Evolutionary conservation across 2,797 vertebrate species (phyloP).

Genomic region (Acridotheres tristis): DNA sequence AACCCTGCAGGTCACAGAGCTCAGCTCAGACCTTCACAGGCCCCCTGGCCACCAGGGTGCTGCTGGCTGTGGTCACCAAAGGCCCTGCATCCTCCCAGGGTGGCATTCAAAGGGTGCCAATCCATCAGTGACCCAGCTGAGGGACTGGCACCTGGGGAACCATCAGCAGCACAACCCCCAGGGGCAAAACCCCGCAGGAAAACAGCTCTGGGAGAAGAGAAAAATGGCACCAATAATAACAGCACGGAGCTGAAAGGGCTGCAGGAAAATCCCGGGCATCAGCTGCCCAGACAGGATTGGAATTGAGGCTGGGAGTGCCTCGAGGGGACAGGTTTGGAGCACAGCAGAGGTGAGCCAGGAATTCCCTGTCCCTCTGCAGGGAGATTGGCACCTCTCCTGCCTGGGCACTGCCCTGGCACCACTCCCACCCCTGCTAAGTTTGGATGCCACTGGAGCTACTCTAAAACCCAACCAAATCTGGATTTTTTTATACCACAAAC

Average conservation of each 20-base stretch:
- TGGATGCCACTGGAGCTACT: rapidly evolving
- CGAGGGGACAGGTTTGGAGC: background rate
- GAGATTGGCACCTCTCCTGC: background rate
- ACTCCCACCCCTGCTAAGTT: background rate
- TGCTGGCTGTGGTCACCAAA: background rate
- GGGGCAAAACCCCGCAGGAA: background rate
- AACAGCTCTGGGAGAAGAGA: background rate
- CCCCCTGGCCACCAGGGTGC: rapidly evolving
- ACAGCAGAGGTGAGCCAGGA: background rate
- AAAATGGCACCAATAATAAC: rapidly evolving
- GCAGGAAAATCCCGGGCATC: background rate
- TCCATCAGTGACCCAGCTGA: rapidly evolving
- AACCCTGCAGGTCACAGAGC: background rate
- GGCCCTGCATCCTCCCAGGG: background rate
- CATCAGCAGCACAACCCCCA: background rate
- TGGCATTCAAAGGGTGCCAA: background rate
- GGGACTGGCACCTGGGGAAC: background rate
- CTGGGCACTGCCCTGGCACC: background rate
- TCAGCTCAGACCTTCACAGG: background rate
- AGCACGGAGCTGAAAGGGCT: background rate
- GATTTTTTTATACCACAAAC: rapidly evolving
- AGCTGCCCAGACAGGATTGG: background rate
- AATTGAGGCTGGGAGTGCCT: background rate
- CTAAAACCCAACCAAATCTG: background rate
- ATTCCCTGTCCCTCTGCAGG: background rate